These are phyloP conservation scores for Exephanes ischioxanthus DNA, from an alignment of 2,888 invertebrate species.

Conservation along the genomic window DNA sequence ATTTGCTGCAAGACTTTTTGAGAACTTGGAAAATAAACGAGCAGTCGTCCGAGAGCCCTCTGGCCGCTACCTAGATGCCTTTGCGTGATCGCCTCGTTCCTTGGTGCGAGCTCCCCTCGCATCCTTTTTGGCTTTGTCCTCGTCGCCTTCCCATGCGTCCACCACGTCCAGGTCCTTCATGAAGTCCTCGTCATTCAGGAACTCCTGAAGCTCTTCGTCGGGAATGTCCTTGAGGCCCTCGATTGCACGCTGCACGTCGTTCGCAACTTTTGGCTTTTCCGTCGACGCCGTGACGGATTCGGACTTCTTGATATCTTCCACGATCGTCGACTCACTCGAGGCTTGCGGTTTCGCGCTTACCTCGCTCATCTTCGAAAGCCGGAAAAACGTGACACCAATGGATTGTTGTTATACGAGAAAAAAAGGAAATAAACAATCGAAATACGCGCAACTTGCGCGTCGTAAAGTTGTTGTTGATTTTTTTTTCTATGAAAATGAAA, in stretches of 20 bases:
- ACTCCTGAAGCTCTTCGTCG: constrained; percentile 81
- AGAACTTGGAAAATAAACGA: constrained; percentile 11
- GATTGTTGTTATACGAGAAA: neutral
- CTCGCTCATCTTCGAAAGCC: constrained; percentile 60
- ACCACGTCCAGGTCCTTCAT: constrained; percentile 81
- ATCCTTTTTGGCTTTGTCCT: constrained; percentile 70
- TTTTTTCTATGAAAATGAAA: neutral
- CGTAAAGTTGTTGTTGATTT: neutral
- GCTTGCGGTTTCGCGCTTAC: constrained; percentile 48
- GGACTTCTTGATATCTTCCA: neutral
- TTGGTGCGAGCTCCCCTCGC: constrained; percentile 22
- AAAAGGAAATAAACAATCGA: neutral
- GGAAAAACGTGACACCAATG: constrained; percentile 18
- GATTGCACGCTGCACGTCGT: constrained; percentile 79
- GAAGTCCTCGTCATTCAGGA: constrained; percentile 81
- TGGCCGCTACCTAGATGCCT: constrained; percentile 74
- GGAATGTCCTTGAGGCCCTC: constrained; percentile 80
- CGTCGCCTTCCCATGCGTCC: constrained; percentile 82
- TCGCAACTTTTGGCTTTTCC: constrained; percentile 67
- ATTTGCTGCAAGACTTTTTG: neutral
- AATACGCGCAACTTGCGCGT: neutral
- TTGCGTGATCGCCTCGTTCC: constrained; percentile 64
- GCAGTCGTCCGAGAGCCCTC: constrained; percentile 2
- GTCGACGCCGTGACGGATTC: neutral
- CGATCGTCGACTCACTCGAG: constrained; percentile 1